Percentiles rank a stretch among this genome's conserved stretches.
Evolutionary conservation across 2,113 vertebrate genomes (phyloP).

Genomic region (Cynocephalus volans): DNA sequence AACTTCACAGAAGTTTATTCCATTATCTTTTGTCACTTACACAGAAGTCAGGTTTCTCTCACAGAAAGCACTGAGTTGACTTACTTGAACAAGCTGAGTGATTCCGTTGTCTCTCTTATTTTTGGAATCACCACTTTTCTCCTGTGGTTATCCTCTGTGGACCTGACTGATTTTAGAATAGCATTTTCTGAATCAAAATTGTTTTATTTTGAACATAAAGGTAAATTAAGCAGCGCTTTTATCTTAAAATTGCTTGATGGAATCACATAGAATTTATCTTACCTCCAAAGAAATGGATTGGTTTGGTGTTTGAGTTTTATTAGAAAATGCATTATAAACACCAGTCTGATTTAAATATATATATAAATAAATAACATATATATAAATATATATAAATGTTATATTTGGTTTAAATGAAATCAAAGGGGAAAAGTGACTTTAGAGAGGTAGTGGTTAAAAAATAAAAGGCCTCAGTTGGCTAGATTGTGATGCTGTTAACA

Average conservation of each 20-base stretch:
- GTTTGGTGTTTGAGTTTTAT: background rate
- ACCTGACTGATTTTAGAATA: background rate
- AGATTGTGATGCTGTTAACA: too few relatives aligned
- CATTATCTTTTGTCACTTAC: background rate
- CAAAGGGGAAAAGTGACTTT: background rate
- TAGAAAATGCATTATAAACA: slow-evolving; percentile 46
- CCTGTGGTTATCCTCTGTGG: background rate
- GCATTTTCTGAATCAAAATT: slow-evolving; percentile 19
- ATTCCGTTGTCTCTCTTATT: background rate
- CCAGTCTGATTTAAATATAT: background rate
- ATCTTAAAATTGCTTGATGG: background rate
- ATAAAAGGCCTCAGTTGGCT: background rate
- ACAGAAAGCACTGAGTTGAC: background rate
- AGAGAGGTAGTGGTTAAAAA: background rate
- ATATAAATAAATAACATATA: background rate
- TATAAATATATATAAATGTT: background rate
- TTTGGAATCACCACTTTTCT: background rate
- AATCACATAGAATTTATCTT: background rate
- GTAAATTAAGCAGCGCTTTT: background rate
- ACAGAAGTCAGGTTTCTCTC: background rate
- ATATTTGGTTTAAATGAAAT: slow-evolving; percentile 30
- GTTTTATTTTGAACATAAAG: slow-evolving; percentile 35
- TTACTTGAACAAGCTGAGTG: background rate
- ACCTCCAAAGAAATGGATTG: background rate
- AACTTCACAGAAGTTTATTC: background rate